These are phyloP conservation scores for Hofmannophila pseudospretella DNA, from an alignment of 2,888 invertebrate species.

Conservation along the genomic window DNA sequence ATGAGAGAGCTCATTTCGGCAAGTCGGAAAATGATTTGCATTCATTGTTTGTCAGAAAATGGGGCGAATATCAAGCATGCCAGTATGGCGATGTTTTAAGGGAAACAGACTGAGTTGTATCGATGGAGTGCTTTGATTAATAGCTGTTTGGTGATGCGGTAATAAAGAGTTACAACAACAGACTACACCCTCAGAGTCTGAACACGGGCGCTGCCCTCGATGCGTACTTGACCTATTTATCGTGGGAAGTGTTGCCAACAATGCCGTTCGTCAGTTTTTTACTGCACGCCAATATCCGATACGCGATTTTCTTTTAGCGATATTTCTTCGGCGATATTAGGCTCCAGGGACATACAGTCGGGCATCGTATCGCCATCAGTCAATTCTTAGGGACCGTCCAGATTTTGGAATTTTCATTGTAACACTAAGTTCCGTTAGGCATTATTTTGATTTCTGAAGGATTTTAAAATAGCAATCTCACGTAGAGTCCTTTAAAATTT, in stretches of 20 bases:
- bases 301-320: neutral
- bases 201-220: constrained; percentile 47
- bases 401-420: no score
- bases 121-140: constrained; percentile 53
- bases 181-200: constrained; percentile 29
- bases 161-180: constrained; percentile 44
- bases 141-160: constrained; percentile 48
- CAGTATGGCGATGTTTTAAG: constrained; percentile 23
- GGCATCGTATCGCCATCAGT: no score
- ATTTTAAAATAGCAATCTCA: no score
- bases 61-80: constrained; percentile 32
- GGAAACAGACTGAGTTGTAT: constrained; percentile 42
- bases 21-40: constrained; percentile 33
- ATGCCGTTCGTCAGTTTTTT: constrained; percentile 24
- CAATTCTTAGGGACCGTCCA: no score
- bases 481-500: no score
- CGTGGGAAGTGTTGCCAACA: constrained; percentile 43
- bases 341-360: no score
- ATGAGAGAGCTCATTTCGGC: constrained; percentile 12
- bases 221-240: constrained; percentile 64
- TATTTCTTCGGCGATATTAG: neutral
- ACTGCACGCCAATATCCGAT: constrained; percentile 1
- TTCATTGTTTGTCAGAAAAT: constrained; percentile 38
- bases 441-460: no score
- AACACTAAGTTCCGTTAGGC: no score